Conservation (phyloP, 2,888 invertebrate species). For the Polyommatus icarus region DNA sequence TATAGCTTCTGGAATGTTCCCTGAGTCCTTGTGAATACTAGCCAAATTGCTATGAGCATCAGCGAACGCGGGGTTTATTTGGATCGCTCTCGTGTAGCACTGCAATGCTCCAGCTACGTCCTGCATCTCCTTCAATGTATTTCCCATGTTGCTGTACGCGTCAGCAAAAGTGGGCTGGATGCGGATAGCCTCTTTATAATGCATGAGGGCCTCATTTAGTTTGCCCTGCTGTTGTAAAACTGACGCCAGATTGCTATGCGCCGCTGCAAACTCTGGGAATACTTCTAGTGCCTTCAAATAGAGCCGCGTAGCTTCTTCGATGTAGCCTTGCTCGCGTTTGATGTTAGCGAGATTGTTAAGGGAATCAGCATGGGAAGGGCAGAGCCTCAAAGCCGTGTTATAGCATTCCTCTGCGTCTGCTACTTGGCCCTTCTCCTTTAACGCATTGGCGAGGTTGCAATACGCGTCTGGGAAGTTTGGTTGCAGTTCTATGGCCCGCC, state of each 20-base stretch:
- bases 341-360: constrained; percentile 99
- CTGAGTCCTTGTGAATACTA: constrained; percentile 99
- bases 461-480: constrained; percentile 99
- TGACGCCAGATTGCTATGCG: constrained; percentile 98
- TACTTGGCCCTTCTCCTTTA: constrained; percentile 99
- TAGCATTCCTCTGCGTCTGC: constrained; percentile 98
- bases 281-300: constrained; percentile 96
- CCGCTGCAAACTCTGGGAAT: constrained; percentile 99
- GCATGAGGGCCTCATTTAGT: constrained; percentile 97
- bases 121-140: constrained; percentile 99
- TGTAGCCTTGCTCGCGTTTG: constrained; percentile 98
- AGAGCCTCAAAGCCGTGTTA: constrained; percentile 96
- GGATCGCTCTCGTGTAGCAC: constrained; percentile 98
- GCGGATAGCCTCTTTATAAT: constrained; percentile 99
- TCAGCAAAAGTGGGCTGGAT: constrained; percentile 99
- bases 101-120: constrained; percentile 98
- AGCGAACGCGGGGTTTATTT: constrained; percentile 99
- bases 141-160: constrained; percentile 99
- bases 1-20: constrained; percentile 99
- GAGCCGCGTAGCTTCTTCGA: constrained; percentile 97
- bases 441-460: constrained; percentile 98
- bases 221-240: constrained; percentile 99
- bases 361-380: constrained; percentile 99
- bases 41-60: constrained; percentile 99
- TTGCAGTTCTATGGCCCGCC: constrained; percentile 98